Conservation (phyloP, 1,140 invertebrate genomes). For the Trachymyrmex septentrionalis region DNA sequence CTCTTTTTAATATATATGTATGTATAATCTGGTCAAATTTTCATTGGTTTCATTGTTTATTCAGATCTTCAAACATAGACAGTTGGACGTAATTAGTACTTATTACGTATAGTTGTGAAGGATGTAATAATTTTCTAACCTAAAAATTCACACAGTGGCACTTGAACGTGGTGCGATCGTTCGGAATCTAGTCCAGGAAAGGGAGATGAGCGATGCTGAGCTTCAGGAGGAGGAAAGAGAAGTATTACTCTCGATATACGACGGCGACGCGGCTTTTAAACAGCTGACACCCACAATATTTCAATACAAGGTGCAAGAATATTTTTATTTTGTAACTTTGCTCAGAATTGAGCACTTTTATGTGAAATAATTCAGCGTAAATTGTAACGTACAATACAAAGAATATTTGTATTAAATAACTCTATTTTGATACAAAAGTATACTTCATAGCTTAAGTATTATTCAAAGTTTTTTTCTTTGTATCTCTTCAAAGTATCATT, state of each 20-base stretch:
- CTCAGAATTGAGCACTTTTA: background rate
- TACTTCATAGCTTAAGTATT: no score
- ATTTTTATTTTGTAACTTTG: background rate
- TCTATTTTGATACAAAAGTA: no score
- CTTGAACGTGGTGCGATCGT: background rate
- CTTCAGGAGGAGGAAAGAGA: constrained; percentile 95
- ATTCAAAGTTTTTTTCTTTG: no score
- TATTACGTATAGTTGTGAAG: no score
- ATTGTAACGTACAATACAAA: background rate
- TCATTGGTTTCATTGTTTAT: no score
- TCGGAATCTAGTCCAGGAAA: constrained; percentile 21
- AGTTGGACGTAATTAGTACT: no score
- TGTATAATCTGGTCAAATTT: no score
- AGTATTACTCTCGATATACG: constrained; percentile 97
- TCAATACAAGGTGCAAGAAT: constrained; percentile 94
- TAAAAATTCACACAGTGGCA: constrained; percentile 14
- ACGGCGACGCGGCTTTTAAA: constrained; percentile 96
- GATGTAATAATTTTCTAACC: constrained; percentile 14
- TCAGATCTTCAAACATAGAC: no score
- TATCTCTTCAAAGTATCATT: background rate
- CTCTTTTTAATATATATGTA: no score
- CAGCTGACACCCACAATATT: constrained; percentile 92
- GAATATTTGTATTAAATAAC: background rate
- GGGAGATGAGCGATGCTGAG: constrained; percentile 88
- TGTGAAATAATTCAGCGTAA: constrained; percentile 16